Conservation (phyloP, 1,140 invertebrate genomes). For the Portunus trituberculatus region DNA sequence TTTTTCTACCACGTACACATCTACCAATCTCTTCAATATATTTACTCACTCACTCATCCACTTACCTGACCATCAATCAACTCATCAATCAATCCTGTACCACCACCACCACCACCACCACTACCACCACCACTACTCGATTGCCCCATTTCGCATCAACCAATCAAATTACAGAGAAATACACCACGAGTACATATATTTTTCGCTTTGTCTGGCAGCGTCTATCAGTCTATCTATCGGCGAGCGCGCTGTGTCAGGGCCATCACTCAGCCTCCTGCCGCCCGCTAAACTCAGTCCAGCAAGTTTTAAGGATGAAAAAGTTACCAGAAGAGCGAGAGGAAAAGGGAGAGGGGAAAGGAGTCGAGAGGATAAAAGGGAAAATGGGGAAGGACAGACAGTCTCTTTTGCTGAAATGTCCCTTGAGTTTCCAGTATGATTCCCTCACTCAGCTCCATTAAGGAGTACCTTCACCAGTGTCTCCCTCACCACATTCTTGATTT, state of each 20-base stretch:
- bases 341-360: neutral
- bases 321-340: neutral
- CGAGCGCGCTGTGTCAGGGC: neutral
- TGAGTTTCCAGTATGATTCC: too few species aligned
- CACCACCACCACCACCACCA: too few species aligned
- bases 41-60: neutral
- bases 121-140: too few species aligned
- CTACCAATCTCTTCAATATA: neutral
- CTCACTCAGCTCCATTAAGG: too few species aligned
- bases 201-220: neutral
- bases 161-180: neutral
- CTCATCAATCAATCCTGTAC: neutral
- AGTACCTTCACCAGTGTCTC: too few species aligned
- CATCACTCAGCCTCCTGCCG: neutral
- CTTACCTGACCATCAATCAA: neutral
- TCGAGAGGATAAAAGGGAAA: neutral
- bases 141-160: too few species aligned
- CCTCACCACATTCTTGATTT: too few species aligned
- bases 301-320: slow-evolving; percentile 24
- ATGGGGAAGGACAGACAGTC: neutral
- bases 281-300: neutral
- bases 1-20: too few species aligned
- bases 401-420: too few species aligned
- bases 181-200: neutral
- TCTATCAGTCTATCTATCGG: slow-evolving; percentile 12